These are phyloP conservation scores for Oxyruncus cristatus DNA, from an alignment of 2,113 vertebrate genomes.

Conservation along the genomic window DNA sequence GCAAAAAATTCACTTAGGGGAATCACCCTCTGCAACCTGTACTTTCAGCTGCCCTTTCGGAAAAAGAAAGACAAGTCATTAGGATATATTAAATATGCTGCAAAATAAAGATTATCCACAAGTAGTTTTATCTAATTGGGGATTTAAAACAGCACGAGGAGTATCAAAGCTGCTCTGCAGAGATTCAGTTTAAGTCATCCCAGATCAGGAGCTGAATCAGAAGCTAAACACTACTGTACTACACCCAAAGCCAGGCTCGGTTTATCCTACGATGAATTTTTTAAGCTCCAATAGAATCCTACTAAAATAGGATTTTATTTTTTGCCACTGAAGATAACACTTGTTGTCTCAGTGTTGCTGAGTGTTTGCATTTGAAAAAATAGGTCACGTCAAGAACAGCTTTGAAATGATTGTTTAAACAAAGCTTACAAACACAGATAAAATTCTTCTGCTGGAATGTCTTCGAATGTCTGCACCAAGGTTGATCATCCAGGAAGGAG, in stretches of 20 bases:
- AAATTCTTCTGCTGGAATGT: not conserved
- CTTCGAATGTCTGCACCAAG: not conserved
- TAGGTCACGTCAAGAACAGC: not conserved
- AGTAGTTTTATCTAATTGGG: not conserved
- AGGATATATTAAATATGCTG: not conserved
- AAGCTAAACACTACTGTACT: not conserved
- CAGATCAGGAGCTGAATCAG: not conserved
- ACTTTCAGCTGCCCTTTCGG: not conserved
- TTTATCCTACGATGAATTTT: not conserved
- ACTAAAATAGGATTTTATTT: not conserved
- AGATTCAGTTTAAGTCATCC: not conserved
- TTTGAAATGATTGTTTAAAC: not conserved
- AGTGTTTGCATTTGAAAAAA: not conserved
- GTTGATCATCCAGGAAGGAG: not conserved
- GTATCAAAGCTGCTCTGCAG: not conserved
- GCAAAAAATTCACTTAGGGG: not conserved
- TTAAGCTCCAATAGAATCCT: not conserved
- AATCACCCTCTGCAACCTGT: not conserved
- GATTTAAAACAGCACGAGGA: not conserved
- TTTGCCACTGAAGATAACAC: not conserved
- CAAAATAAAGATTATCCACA: not conserved
- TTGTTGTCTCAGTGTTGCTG: not conserved
- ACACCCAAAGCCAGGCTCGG: not conserved
- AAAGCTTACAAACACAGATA: not conserved
- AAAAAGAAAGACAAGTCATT: not conserved